Conservation (phyloP, 37 sponge, comb jelly and placozoan genomes). For the Mnemiopsis leidyi region DNA sequence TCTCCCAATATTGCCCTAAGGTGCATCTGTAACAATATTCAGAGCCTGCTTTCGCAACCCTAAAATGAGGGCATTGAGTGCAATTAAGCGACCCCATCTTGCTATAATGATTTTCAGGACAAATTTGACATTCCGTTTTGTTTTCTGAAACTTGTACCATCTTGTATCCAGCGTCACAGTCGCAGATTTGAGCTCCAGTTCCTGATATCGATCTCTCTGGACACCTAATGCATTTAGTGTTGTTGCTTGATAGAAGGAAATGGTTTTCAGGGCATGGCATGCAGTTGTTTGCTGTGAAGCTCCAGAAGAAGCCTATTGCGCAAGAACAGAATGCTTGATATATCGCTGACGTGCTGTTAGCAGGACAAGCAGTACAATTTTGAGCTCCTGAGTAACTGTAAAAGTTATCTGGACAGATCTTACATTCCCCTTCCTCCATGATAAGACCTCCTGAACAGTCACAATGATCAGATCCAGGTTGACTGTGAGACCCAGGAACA, state of each 20-base stretch:
- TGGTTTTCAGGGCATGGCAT: not conserved
- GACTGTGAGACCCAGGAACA: not conserved
- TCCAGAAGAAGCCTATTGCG: not conserved
- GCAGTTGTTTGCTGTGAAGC: not conserved
- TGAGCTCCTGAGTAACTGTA: not conserved
- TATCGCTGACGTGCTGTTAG: not conserved
- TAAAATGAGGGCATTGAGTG: constrained; percentile 30
- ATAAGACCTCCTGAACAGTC: not conserved
- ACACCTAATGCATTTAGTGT: not conserved
- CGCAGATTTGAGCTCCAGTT: not conserved
- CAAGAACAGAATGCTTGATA: not conserved
- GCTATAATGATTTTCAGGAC: not conserved
- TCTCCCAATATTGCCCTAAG: not conserved
- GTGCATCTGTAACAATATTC: constrained; percentile 34
- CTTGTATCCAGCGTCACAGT: not conserved
- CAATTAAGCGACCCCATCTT: not conserved
- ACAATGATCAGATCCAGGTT: not conserved
- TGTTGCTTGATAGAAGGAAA: not conserved
- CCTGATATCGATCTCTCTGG: not conserved
- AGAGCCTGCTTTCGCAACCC: not conserved
- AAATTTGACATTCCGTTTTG: not conserved
- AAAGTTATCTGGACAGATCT: not conserved
- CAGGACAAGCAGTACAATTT: not conserved
- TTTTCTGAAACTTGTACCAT: not conserved
- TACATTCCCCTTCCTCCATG: not conserved